Percentiles rank a stretch among this genome's conserved stretches.
Evolutionary conservation across 1,140 invertebrate species (phyloP).

Genomic region (Phenacoccus solenopsis): DNA sequence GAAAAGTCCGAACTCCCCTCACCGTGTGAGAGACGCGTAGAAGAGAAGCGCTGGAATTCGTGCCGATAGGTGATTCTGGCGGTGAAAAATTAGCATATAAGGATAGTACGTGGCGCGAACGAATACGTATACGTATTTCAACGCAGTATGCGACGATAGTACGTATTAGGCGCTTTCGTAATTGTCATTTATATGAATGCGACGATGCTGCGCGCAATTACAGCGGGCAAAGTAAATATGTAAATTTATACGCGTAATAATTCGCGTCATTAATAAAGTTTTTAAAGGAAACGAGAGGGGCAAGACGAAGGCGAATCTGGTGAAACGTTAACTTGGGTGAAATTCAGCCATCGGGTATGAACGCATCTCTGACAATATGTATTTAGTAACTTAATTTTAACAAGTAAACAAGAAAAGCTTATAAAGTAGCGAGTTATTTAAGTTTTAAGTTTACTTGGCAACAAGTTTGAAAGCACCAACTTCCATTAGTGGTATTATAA

Average conservation of each 20-base stretch:
- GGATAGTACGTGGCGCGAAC: too few species aligned
- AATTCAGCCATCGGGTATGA: not conserved
- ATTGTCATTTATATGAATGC: slow-evolving; percentile 2
- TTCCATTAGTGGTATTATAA: slow-evolving; percentile 18
- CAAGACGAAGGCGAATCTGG: too few species aligned
- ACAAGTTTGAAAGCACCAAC: slow-evolving; percentile 14
- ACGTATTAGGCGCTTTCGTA: not conserved
- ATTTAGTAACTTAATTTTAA: slow-evolving; percentile 10
- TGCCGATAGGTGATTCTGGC: too few species aligned
- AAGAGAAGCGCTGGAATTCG: too few species aligned
- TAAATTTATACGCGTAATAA: not conserved
- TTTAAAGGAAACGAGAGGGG: too few species aligned
- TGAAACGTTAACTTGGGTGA: too few species aligned
- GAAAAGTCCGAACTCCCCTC: too few species aligned
- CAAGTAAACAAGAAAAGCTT: slow-evolving; percentile 11
- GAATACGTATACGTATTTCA: too few species aligned
- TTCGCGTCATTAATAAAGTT: not conserved
- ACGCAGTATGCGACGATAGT: not conserved
- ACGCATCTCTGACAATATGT: not conserved
- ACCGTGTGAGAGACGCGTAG: too few species aligned
- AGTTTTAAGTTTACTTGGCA: slow-evolving; percentile 15
- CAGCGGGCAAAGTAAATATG: not conserved
- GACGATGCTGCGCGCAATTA: not conserved
- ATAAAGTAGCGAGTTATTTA: slow-evolving; percentile 7
- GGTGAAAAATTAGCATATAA: too few species aligned